Evolutionary conservation across 2,797 vertebrate species (phyloP).

Genomic region (Oophaga sylvatica): DNA sequence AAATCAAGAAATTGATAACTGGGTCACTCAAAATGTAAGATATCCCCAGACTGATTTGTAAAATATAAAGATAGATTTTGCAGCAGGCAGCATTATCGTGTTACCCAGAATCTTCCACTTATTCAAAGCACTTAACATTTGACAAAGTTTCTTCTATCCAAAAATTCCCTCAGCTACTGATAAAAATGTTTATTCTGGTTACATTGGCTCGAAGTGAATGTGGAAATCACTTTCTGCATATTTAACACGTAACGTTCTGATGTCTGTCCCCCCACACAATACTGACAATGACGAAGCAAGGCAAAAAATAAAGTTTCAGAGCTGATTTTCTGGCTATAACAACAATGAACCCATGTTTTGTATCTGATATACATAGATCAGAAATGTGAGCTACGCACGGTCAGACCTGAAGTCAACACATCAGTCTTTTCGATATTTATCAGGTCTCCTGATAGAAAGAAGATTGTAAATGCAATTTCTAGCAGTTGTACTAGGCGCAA

Average conservation of each 20-base stretch:
- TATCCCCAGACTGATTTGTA: not conserved
- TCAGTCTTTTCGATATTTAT: not conserved
- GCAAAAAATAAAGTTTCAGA: conserved; percentile 26
- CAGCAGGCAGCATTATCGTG: not conserved
- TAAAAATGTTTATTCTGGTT: conserved; percentile 11
- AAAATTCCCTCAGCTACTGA: conserved; percentile 5
- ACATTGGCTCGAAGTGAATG: not conserved
- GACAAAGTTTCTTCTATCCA: not conserved
- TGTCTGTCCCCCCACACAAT: conserved; percentile 36
- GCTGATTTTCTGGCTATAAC: conserved; percentile 43
- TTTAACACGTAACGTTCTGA: conserved; percentile 36
- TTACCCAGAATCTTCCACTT: not conserved
- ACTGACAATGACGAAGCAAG: conserved; percentile 36
- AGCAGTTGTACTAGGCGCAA: conserved; percentile 10
- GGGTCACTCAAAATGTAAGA: not conserved
- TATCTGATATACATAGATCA: conserved; percentile 5
- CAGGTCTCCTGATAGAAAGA: not conserved
- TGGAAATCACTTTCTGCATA: conserved; percentile 36
- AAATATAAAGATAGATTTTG: not conserved
- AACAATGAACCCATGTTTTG: conserved; percentile 52
- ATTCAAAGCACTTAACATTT: not conserved
- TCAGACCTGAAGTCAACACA: not conserved
- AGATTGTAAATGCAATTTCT: not conserved
- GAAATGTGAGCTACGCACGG: not conserved
- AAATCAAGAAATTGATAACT: not conserved